Base-by-base conservation (phyloP, 2,113 vertebrate species). In the Lepus americanus region DNA sequence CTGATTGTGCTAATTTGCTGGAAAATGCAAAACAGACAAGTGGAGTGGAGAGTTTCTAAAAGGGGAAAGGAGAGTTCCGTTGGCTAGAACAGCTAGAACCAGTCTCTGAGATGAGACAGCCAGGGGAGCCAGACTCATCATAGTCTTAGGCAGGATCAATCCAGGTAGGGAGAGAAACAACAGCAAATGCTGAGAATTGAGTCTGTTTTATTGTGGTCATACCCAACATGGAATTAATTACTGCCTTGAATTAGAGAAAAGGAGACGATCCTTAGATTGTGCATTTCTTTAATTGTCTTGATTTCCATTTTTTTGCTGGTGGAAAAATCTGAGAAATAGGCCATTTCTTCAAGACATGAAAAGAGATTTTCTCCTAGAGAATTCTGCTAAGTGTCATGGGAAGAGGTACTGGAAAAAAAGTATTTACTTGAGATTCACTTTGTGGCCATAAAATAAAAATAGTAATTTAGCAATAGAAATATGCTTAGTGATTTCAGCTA, bases 391-490 rank as follows among this genome's bases (percentile, higher is more conserved):
- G 22, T 81, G 23, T 77, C 31, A 29, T 59, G 1, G 55, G 76
- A 9, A 74, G 59, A 84, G 14, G 36, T 44, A 66, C 12, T 87
- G 12, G 17, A 55, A 53, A 33, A 79, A 33, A 79, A 49, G 16
- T 27, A 49, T 67, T 91, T 61, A 39, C 13, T 70, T 86, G 39
- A 90, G 13, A 94, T 76, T 91, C 61, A 77, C 23, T 95, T 69
- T 81, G 33, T 63, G 51, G 2, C 16, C 33, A 74, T 80, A 95
- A 93, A 93, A 91, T 79, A 87, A 90, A 92, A 80, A 84, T 8
- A 69, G 11, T 51, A 86, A 33, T 74, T 94, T 91, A 92, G 20
- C 31, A 94, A 67, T 29, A 70, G 29, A 5, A 87, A 69, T 3
- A 39, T 63, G 85, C 22, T 70, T 95, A 85, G 85, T 63, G 51